Conservation (phyloP, 2,797 vertebrate genomes). For the Siniperca obscura region DNA sequence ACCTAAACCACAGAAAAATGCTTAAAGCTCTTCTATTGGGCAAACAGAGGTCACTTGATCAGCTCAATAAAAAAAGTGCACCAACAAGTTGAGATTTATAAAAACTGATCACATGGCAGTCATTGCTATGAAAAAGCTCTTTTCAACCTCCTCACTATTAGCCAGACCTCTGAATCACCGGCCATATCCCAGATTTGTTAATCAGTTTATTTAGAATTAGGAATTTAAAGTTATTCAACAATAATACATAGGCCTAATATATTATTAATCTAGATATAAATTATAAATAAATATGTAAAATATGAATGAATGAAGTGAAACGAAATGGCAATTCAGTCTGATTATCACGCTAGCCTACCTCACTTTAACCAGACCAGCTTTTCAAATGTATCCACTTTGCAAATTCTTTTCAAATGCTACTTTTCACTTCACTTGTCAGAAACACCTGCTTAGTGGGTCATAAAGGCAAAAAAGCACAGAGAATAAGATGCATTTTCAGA, state of each 20-base stretch:
- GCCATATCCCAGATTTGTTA: background rate
- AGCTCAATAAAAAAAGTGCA: background rate
- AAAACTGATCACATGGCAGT: background rate
- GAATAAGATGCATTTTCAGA: conserved; percentile 44
- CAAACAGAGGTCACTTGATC: background rate
- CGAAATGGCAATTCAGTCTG: background rate
- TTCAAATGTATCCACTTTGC: background rate
- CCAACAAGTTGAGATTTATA: background rate
- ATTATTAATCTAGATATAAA: background rate
- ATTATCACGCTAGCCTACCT: background rate
- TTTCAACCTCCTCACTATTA: background rate
- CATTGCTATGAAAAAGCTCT: background rate
- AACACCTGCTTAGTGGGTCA: conserved; percentile 26
- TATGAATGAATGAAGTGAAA: background rate
- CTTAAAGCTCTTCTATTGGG: background rate
- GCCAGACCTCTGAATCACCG: background rate
- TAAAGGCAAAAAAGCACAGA: conserved; percentile 4
- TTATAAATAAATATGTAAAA: background rate
- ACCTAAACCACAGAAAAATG: background rate
- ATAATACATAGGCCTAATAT: background rate
- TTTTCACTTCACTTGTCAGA: background rate
- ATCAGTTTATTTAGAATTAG: background rate
- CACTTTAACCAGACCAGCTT: background rate
- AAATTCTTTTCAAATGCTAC: background rate
- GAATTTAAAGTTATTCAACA: background rate